phyloP scores from a whole-genome alignment of 2,888 invertebrate species.

The Protophormia terraenovae region DNA sequence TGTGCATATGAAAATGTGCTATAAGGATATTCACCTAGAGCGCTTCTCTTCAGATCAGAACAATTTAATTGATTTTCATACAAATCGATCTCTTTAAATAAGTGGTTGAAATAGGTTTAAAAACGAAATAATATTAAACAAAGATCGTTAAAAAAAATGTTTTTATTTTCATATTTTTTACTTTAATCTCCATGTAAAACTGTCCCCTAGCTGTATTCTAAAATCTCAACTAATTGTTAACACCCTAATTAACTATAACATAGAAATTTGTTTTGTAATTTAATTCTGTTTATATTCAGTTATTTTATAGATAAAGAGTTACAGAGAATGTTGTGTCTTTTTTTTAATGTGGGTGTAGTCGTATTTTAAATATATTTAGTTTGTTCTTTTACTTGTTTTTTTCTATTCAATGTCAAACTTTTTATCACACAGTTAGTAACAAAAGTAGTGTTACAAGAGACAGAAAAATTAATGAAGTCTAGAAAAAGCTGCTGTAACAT shows the following conservation, averaged over 20 bases:
- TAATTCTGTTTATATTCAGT: neutral
- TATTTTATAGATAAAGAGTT: neutral
- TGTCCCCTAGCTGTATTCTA: too few relatives aligned
- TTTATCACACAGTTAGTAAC: neutral
- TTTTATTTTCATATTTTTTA: too few relatives aligned
- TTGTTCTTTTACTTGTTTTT: neutral
- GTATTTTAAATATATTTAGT: slow-evolving; percentile 1
- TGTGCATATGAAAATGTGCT: too few relatives aligned
- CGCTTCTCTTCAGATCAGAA: too few relatives aligned
- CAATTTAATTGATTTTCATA: too few relatives aligned
- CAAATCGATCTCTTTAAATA: too few relatives aligned
- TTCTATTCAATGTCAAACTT: slow-evolving; percentile 7
- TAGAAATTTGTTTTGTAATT: neutral
- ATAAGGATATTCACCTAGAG: too few relatives aligned
- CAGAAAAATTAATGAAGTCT: neutral
- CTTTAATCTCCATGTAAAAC: too few relatives aligned
- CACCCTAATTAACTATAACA: neutral
- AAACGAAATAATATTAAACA: too few relatives aligned
- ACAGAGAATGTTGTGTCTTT: neutral
- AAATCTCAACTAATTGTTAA: neutral
- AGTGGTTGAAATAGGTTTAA: too few relatives aligned
- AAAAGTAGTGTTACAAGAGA: neutral
- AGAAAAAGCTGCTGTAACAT: too few relatives aligned
- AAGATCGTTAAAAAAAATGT: too few relatives aligned
- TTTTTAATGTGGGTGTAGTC: slow-evolving; percentile 18